phyloP scores from a whole-genome alignment of 1,140 invertebrate genomes.

The Drosophila prosaltans region DNA sequence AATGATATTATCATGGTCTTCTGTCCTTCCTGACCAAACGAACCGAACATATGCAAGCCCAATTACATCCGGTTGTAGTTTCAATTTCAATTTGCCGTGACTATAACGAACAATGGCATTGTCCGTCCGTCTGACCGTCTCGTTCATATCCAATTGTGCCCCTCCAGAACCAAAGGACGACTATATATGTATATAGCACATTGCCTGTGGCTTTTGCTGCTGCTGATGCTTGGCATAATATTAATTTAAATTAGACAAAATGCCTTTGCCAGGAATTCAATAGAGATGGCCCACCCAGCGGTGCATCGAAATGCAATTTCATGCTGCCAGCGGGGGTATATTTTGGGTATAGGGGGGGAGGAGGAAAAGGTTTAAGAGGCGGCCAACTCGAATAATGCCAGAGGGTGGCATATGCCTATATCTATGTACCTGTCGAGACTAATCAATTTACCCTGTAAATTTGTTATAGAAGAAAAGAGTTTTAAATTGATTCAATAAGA shows the following conservation, averaged over 20 bases:
- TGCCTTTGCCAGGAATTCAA: conserved; percentile 12
- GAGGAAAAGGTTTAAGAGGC: not conserved
- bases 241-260: conserved; percentile 79
- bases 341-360: not conserved
- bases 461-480: not conserved
- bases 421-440: not conserved
- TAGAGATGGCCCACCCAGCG: conserved; percentile 10
- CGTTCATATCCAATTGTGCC: conserved; percentile 3
- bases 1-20: conserved; percentile 71
- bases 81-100: conserved; percentile 76
- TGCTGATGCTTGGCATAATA: conserved; percentile 69
- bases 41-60: conserved; percentile 65
- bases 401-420: conserved; percentile 7
- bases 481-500: not conserved
- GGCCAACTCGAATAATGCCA: not conserved
- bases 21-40: conserved; percentile 20
- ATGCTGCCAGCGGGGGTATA: not conserved
- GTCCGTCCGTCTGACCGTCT: not conserved
- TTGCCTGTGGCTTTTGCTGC: conserved; percentile 48
- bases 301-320: conserved; percentile 44
- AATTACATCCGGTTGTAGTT: conserved; percentile 81
- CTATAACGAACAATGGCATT: conserved; percentile 39
- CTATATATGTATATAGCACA: conserved; percentile 23
- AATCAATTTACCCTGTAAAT: conserved; percentile 1
- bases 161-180: conserved; percentile 43